A percentile compares a stretch with the other conserved stretches of the same genome.
Evolutionary conservation across 2,113 vertebrate genomes (phyloP).

Genomic region (Takifugu flavidus): DNA sequence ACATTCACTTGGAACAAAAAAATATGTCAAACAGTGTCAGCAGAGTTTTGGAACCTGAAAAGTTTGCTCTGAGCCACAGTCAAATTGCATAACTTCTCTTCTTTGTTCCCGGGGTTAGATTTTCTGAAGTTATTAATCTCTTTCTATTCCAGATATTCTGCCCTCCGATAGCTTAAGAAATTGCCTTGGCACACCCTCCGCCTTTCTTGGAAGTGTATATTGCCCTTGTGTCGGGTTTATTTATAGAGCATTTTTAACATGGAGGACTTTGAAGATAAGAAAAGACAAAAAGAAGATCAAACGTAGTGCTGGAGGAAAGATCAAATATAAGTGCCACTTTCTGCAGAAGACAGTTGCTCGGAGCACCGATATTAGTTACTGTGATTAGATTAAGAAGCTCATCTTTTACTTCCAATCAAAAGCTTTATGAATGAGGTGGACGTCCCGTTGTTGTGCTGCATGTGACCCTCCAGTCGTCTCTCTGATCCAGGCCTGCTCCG

Average conservation of each 20-base stretch:
- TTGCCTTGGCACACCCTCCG: background rate
- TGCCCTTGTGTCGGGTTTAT: constrained; percentile 7
- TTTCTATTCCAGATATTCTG: constrained; percentile 3
- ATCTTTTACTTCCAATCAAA: too few relatives aligned
- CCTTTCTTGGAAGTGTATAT: constrained; percentile 2
- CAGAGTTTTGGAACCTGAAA: background rate
- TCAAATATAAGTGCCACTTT: too few relatives aligned
- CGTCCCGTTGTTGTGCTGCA: too few relatives aligned
- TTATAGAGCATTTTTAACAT: background rate
- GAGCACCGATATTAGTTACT: background rate
- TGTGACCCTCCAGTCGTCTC: background rate
- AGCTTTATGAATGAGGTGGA: too few relatives aligned
- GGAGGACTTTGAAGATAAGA: constrained; percentile 16
- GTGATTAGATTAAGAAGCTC: background rate
- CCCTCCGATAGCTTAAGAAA: constrained; percentile 1
- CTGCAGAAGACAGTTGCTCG: too few relatives aligned
- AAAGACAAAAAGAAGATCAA: background rate
- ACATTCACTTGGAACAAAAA: too few relatives aligned
- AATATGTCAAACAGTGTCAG: background rate
- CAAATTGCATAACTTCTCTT: background rate
- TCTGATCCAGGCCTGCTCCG: constrained; percentile 27
- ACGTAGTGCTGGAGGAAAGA: too few relatives aligned
- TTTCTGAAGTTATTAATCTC: constrained; percentile 4
- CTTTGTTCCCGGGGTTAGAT: background rate
- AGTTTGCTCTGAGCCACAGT: background rate